phyloP scores from a whole-genome alignment of 2,888 invertebrate genomes.

The Drepana falcataria region DNA sequence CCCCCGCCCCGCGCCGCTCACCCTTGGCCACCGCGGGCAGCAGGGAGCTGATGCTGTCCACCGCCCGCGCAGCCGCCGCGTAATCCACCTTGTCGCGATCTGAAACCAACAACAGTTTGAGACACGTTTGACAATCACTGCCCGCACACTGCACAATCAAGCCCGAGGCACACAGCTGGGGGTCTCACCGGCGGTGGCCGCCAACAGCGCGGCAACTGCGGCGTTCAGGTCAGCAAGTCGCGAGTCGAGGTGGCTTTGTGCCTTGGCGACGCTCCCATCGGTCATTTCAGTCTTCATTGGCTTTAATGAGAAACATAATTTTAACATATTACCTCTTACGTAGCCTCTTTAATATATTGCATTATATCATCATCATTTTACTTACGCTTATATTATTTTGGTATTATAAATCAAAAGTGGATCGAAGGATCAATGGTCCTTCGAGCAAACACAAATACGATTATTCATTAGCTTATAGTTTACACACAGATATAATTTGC shows the following conservation, averaged over 20 bases:
- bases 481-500: too few relatives aligned
- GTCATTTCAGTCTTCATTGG: slow-evolving; percentile 8
- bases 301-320: slow-evolving; percentile 3
- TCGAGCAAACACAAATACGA: too few relatives aligned
- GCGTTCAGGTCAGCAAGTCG: slow-evolving; percentile 46
- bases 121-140: too few relatives aligned
- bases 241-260: slow-evolving; percentile 31
- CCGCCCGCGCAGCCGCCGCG: slow-evolving; percentile 33
- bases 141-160: slow-evolving; percentile 26
- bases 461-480: too few relatives aligned
- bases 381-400: too few relatives aligned
- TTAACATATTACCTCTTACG: neutral
- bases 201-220: slow-evolving; percentile 40
- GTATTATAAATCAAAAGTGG: too few relatives aligned
- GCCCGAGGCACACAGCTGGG: neutral
- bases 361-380: too few relatives aligned
- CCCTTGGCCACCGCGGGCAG: slow-evolving; percentile 48
- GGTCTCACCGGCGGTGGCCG: slow-evolving; percentile 35
- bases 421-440: too few relatives aligned
- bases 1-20: slow-evolving; percentile 13
- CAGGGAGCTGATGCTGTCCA: slow-evolving; percentile 35
- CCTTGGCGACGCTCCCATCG: slow-evolving; percentile 17
- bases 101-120: slow-evolving; percentile 17
- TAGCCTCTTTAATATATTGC: neutral
- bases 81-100: slow-evolving; percentile 43